Conservation (phyloP, 2,888 invertebrate genomes). For the Archips xylosteana region DNA sequence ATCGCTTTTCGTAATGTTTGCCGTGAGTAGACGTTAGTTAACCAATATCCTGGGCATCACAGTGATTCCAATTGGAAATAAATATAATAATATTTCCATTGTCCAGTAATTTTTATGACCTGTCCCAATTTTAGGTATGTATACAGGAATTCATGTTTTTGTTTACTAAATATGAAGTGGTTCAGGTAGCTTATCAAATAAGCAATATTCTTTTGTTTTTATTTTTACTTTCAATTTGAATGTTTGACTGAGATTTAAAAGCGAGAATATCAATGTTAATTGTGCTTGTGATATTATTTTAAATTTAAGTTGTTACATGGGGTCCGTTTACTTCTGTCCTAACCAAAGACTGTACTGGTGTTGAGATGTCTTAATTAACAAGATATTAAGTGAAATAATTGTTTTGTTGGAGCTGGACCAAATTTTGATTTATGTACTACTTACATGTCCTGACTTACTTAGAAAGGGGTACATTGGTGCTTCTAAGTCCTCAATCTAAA, state of each 20-base stretch:
- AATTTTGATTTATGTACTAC: constrained; percentile 59
- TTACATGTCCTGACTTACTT: constrained; percentile 47
- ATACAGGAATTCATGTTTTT: constrained; percentile 26
- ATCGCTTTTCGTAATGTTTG: constrained; percentile 56
- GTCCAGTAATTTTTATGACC: constrained; percentile 4
- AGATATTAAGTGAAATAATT: constrained; percentile 53
- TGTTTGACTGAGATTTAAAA: constrained; percentile 41
- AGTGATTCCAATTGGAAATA: not conserved
- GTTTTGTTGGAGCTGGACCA: constrained; percentile 80
- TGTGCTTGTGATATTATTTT: constrained; percentile 82
- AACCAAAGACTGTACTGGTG: constrained; percentile 82
- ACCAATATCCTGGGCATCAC: constrained; percentile 29
- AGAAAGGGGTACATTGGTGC: constrained; percentile 31
- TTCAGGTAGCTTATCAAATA: constrained; percentile 31
- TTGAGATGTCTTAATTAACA: constrained; percentile 69
- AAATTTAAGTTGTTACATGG: constrained; percentile 74
- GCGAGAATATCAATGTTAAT: constrained; percentile 44
- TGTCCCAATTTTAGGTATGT: constrained; percentile 6
- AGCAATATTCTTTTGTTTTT: constrained; percentile 41
- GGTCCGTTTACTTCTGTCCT: constrained; percentile 77
- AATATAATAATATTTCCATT: not conserved
- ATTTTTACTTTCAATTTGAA: constrained; percentile 56
- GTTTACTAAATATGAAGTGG: constrained; percentile 43
- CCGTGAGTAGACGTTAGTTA: constrained; percentile 40
- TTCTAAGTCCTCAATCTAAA: constrained; percentile 2